Percentiles rank a stretch among this genome's conserved stretches.
phyloP scores from a whole-genome alignment of 2,888 invertebrate species.

The Acrobasis suavella region DNA sequence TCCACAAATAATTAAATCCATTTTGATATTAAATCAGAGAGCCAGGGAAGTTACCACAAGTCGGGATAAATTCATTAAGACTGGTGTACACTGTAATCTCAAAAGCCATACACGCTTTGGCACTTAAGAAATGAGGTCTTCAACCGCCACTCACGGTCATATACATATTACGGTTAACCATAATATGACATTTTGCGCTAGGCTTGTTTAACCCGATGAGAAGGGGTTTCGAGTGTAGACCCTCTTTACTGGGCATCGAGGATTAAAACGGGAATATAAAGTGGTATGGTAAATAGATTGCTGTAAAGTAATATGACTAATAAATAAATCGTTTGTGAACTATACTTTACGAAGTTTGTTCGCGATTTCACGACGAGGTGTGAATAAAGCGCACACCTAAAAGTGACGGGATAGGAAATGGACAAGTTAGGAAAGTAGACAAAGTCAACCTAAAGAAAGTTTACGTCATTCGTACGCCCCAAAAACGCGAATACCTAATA shows the following conservation, averaged over 20 bases:
- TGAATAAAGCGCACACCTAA: too few relatives aligned
- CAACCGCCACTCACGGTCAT: neutral
- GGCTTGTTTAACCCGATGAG: slow-evolving; percentile 16
- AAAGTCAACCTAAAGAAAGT: too few relatives aligned
- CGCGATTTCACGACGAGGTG: too few relatives aligned
- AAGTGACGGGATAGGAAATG: too few relatives aligned
- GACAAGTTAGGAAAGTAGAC: too few relatives aligned
- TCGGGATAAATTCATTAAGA: slow-evolving; percentile 14
- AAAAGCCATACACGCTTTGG: slow-evolving; percentile 17
- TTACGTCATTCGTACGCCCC: too few relatives aligned
- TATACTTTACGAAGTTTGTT: neutral
- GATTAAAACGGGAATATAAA: slow-evolving; percentile 23
- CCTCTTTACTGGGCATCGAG: slow-evolving; percentile 29
- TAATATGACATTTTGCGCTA: slow-evolving; percentile 16
- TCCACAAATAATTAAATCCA: slow-evolving; percentile 2
- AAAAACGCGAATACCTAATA: too few relatives aligned
- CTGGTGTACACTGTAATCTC: slow-evolving; percentile 6
- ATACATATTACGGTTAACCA: slow-evolving; percentile 17
- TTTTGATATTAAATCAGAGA: slow-evolving; percentile 6
- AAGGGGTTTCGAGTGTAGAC: slow-evolving; percentile 15
- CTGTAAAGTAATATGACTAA: slow-evolving; percentile 20
- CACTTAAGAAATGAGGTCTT: slow-evolving; percentile 14
- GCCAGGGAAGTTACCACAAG: neutral
- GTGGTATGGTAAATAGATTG: slow-evolving; percentile 15
- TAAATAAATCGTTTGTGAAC: neutral